phyloP scores from a whole-genome alignment of 1,140 invertebrate genomes.

The Lucilia cuprina region DNA sequence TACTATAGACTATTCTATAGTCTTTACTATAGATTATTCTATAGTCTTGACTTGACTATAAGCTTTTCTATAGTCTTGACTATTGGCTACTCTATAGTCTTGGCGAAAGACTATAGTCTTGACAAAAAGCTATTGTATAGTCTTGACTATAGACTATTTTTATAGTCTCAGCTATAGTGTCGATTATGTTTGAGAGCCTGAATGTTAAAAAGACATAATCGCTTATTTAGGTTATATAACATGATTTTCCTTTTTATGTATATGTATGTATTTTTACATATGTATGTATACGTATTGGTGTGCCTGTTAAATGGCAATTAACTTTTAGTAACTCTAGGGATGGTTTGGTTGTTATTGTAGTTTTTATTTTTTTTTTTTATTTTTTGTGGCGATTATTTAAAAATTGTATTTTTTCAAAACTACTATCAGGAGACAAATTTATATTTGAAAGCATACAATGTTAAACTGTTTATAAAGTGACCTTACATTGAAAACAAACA shows the following conservation, averaged over 20 bases:
- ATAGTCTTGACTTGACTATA: no score
- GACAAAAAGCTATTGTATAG: no score
- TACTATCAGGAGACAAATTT: conserved; percentile 1
- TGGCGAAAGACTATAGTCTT: no score
- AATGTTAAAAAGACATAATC: no score
- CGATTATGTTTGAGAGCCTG: no score
- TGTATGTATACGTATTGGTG: not conserved
- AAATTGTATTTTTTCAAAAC: not conserved
- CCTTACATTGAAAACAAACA: not conserved
- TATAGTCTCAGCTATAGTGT: no score
- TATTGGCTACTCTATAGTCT: no score
- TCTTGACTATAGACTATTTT: no score
- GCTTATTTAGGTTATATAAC: not conserved
- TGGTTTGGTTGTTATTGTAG: not conserved
- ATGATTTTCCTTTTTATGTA: not conserved
- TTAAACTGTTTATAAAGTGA: not conserved
- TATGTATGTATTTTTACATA: not conserved
- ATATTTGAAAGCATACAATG: not conserved
- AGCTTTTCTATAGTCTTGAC: no score
- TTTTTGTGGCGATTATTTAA: not conserved
- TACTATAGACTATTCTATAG: no score
- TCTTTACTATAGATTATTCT: no score
- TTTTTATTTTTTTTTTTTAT: not conserved
- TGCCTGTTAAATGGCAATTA: conserved; percentile 14
- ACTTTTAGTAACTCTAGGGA: not conserved